phyloP scores from a whole-genome alignment of 2,797 vertebrate species.

The Eulemur mongoz region DNA sequence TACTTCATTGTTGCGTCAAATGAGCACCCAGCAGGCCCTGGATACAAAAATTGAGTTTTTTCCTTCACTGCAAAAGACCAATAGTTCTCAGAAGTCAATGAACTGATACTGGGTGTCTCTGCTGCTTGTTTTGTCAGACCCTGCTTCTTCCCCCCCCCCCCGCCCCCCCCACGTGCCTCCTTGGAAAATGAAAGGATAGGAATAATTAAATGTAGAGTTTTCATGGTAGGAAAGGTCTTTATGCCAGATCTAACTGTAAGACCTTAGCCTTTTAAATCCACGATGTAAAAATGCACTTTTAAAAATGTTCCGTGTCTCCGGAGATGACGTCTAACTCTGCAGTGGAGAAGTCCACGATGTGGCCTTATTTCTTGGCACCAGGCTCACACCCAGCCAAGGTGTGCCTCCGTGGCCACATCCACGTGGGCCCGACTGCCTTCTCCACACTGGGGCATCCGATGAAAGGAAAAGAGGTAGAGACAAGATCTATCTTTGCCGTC shows the following conservation, averaged over 20 bases:
- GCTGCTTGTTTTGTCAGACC: background rate
- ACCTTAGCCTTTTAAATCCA: background rate
- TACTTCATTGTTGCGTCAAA: conserved; percentile 86
- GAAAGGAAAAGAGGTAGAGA: background rate
- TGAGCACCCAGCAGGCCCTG: conserved; percentile 85
- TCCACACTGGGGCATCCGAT: background rate
- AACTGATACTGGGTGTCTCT: conserved; percentile 55
- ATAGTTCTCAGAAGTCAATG: conserved; percentile 72
- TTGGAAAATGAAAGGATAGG: background rate
- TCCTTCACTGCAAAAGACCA: conserved; percentile 68
- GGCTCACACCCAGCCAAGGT: conserved; percentile 3
- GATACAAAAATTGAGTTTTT: conserved; percentile 70
- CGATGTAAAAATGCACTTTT: conserved; percentile 1
- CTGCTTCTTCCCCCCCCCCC: background rate
- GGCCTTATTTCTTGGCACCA: conserved; percentile 43
- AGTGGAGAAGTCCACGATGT: background rate
- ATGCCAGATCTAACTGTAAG: background rate
- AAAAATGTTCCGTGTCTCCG: background rate
- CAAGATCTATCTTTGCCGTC: background rate
- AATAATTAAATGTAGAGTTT: background rate
- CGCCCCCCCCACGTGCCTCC: too few relatives aligned
- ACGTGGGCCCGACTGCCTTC: background rate
- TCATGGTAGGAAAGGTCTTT: background rate
- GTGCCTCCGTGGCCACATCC: background rate
- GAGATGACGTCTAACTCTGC: background rate